phyloP scores from a whole-genome alignment of 2,113 vertebrate genomes.

The Phasianus colchicus region DNA sequence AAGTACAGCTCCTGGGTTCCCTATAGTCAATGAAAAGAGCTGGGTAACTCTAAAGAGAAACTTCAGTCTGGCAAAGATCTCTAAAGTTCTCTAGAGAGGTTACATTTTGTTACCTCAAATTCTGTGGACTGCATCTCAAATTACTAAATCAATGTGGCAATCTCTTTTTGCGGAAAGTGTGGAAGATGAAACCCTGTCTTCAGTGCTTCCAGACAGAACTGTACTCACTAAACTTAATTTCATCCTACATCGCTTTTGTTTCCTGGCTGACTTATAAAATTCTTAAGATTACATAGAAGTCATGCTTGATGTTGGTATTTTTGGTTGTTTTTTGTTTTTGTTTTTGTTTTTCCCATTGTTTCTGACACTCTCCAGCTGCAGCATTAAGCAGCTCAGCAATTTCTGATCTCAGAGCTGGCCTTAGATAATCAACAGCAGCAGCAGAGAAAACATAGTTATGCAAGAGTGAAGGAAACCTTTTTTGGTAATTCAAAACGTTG shows the following conservation, averaged over 20 bases:
- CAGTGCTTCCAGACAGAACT: background rate
- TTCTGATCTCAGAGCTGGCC: background rate
- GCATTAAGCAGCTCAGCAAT: background rate
- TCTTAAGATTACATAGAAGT: background rate
- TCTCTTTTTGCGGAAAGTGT: background rate
- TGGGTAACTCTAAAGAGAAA: background rate
- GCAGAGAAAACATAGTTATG: background rate
- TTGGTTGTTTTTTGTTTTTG: too few species aligned
- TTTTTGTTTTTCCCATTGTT: background rate
- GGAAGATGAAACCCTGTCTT: background rate
- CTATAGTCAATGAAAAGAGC: background rate
- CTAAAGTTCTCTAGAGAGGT: background rate
- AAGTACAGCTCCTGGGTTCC: background rate
- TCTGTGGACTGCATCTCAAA: background rate
- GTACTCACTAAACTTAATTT: background rate
- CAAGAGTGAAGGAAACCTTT: background rate
- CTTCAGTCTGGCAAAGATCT: background rate
- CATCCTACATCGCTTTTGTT: background rate
- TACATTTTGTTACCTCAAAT: background rate
- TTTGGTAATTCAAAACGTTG: background rate
- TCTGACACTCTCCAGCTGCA: background rate
- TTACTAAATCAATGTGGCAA: background rate
- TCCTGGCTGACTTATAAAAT: background rate
- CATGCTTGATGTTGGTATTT: background rate
- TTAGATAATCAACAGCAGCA: background rate